Percentiles rank a stretch among this genome's conserved stretches.
phyloP scores from a whole-genome alignment of 2,888 invertebrate genomes.

The Ametastegia equiseti region DNA sequence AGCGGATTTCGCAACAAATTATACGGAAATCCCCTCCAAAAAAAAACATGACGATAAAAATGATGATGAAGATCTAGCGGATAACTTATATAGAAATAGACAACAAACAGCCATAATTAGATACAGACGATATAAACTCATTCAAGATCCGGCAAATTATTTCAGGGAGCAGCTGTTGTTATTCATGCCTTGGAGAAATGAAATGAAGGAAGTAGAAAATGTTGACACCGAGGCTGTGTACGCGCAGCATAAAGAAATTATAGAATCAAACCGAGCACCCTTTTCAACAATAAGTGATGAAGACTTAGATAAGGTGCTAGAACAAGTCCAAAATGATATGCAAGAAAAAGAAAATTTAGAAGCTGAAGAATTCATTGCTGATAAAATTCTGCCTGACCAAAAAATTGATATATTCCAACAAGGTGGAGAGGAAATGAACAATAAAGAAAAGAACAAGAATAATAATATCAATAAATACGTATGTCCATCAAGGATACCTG shows the following conservation, averaged over 20 bases:
- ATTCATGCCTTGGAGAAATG: conserved; percentile 56
- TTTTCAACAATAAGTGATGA: conserved; percentile 49
- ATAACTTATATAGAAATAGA: conserved; percentile 33
- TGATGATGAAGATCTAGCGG: conserved; percentile 44
- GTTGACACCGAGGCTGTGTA: conserved; percentile 46
- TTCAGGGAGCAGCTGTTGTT: conserved; percentile 55
- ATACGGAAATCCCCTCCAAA: not conserved
- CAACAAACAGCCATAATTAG: conserved; percentile 51
- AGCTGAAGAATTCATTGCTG: conserved; percentile 1
- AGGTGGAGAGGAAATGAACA: conserved; percentile 42
- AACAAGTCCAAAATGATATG: conserved; percentile 44
- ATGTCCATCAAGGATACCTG: conserved; percentile 19
- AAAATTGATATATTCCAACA: conserved; percentile 50
- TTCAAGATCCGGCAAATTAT: conserved; percentile 50
- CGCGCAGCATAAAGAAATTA: conserved; percentile 38
- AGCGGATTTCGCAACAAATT: conserved; percentile 54
- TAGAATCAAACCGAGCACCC: conserved; percentile 36
- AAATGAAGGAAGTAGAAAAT: conserved; percentile 51
- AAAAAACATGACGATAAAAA: conserved; percentile 28
- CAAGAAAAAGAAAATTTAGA: conserved; percentile 34
- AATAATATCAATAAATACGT: conserved; percentile 30
- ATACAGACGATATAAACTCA: conserved; percentile 50
- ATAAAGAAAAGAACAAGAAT: conserved; percentile 34
- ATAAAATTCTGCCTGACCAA: conserved; percentile 29
- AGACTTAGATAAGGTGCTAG: conserved; percentile 35